These are phyloP conservation scores for Hypothenemus hampei DNA, from an alignment of 1,140 invertebrate species.

Conservation along the genomic window DNA sequence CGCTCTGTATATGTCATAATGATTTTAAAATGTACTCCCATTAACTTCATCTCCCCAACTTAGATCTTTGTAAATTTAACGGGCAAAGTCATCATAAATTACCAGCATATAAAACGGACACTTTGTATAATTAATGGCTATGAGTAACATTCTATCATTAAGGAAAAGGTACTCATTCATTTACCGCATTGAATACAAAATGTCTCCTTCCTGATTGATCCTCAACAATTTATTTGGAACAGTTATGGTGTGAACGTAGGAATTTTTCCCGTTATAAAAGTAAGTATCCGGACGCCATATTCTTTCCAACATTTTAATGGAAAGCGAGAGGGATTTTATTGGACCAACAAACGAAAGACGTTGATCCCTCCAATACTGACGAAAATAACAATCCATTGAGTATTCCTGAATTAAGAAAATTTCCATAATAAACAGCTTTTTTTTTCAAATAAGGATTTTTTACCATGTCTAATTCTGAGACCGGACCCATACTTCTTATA, in stretches of 20 bases:
- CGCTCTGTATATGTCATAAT: too few species aligned
- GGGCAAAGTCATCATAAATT: too few species aligned
- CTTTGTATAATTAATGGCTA: too few species aligned
- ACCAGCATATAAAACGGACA: too few species aligned
- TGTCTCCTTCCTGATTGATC: conserved; percentile 83
- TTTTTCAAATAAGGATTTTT: conserved; percentile 26
- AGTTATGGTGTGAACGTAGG: conserved; percentile 92
- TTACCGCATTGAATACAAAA: conserved; percentile 92
- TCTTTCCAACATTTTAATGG: conserved; percentile 85
- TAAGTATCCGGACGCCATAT: conserved; percentile 96
- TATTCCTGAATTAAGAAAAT: conserved; percentile 66
- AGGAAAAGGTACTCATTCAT: neutral
- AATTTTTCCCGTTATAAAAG: conserved; percentile 89
- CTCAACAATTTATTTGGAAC: conserved; percentile 90
- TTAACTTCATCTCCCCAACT: too few species aligned
- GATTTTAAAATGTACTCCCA: too few species aligned
- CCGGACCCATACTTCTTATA: conserved; percentile 91
- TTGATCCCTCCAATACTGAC: conserved; percentile 82
- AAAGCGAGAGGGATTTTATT: conserved; percentile 74
- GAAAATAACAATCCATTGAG: conserved; percentile 95
- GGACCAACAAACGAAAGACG: conserved; percentile 77
- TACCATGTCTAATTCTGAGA: conserved; percentile 94
- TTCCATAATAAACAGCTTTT: neutral
- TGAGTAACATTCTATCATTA: too few species aligned
- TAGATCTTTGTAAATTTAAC: too few species aligned